A percentile compares a stretch with the other conserved stretches of the same genome.
phyloP scores from a whole-genome alignment of 2,888 invertebrate genomes.

The Thera obeliscata region DNA sequence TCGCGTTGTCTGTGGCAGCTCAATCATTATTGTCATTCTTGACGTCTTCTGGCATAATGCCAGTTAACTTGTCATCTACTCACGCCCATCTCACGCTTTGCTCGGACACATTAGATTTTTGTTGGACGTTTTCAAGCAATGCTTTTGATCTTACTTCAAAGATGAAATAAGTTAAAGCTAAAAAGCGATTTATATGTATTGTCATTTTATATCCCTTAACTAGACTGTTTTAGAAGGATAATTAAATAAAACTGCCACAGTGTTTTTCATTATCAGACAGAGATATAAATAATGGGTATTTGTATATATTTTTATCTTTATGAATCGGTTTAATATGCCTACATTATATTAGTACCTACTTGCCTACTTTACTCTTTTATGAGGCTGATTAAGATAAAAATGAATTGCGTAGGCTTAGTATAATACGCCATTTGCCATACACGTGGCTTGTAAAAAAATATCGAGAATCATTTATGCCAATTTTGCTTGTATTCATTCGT shows the following conservation, averaged over 20 bases:
- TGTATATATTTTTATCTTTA: slow-evolving; percentile 11
- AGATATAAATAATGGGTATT: background rate
- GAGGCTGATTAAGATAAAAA: slow-evolving; percentile 14
- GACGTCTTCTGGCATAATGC: too few species aligned
- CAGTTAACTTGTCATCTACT: too few species aligned
- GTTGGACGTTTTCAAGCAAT: too few species aligned
- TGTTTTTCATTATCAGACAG: background rate
- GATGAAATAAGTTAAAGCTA: too few species aligned
- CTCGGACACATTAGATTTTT: too few species aligned
- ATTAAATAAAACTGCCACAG: slow-evolving; percentile 4
- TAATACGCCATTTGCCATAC: background rate
- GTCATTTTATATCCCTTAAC: background rate
- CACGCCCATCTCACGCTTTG: too few species aligned
- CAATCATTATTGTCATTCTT: too few species aligned
- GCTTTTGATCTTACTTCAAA: too few species aligned
- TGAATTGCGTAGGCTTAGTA: background rate
- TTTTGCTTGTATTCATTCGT: background rate
- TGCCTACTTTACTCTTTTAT: slow-evolving; percentile 34
- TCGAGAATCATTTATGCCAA: background rate
- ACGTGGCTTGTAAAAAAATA: background rate
- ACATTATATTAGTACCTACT: slow-evolving; percentile 13
- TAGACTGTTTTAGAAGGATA: background rate
- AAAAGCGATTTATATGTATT: background rate
- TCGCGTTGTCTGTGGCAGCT: too few species aligned
- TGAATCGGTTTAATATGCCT: slow-evolving; percentile 7